These are phyloP conservation scores for Mactromeris polynyma DNA, from an alignment of 2,888 invertebrate genomes.

Conservation along the genomic window DNA sequence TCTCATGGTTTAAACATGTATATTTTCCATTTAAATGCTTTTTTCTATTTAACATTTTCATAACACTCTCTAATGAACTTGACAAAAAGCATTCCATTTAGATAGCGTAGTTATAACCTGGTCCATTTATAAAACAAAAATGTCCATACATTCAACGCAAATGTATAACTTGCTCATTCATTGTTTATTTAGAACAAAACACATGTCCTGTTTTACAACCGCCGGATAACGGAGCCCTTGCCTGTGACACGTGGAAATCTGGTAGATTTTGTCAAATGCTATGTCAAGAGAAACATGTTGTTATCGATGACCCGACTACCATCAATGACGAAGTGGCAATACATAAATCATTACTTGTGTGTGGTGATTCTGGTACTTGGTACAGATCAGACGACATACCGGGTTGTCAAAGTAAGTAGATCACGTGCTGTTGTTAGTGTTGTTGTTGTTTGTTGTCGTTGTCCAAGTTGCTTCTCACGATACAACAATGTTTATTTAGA, in stretches of 20 bases:
- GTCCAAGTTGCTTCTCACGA: no score
- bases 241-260: constrained; percentile 57
- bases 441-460: not conserved
- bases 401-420: constrained; percentile 57
- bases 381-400: constrained; percentile 43
- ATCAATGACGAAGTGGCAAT: not conserved
- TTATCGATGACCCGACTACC: constrained; percentile 11
- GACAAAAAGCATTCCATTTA: no score
- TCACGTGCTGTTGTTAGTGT: not conserved
- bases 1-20: no score
- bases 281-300: constrained; percentile 44
- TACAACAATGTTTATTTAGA: no score
- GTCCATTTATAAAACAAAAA: no score
- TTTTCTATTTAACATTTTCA: no score
- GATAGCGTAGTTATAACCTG: no score
- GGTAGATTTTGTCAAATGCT: constrained; percentile 50
- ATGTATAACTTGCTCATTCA: not conserved
- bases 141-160: no score
- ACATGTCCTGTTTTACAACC: constrained; percentile 41
- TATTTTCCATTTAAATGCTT: no score
- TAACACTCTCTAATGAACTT: no score
- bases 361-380: constrained; percentile 67
- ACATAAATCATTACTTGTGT: constrained; percentile 39
- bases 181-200: constrained; percentile 2
- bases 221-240: constrained; percentile 55